Evolutionary conservation across 1,140 invertebrate species (phyloP), one percentile per base, ranked within the genome.

Genomic region (Halyomorpha halys): DNA sequence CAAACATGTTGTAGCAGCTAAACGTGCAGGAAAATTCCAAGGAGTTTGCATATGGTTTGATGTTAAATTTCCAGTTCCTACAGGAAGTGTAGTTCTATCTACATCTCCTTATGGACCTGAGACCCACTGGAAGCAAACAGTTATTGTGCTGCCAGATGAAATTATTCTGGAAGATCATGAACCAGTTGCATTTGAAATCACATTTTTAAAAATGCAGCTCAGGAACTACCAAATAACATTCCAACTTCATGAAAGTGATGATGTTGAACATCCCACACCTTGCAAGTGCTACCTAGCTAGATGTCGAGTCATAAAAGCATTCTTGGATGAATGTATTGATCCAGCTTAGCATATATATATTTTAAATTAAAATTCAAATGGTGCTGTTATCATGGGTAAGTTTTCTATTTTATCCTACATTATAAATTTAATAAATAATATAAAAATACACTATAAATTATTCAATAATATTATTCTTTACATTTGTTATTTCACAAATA

Each of bases 101-200:
- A 93, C 90, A 70, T 87, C 86, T 63, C 93, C 86, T 68, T 78
- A 75, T 68, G 78, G 76, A 71, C 83, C 81, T 72, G 79, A 81
- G 66, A 99, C 97, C 18, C 95, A 98, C 78, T 98, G 96, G 96
- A 96, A 97, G 73, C 96, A 98, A 78, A 97, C 93, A 2, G 83
- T 94, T 8, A 85, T 93, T 71, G 68, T 77, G 4, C 67, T 78
- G 6, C 74, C 74, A 13, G 62, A 67, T 39, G 66, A 72, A 62
- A 62, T 71, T 0, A 27, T 61, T 4, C 70, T 79, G 15, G 75
- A 79, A 69, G 68, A 71, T 62, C 73, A 71, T 3, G 84, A 89
- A 68, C 83, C 86, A 6, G 77, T 89, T 18, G 83, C 84, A 19
- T 88, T 83, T 75, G 77, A 85, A 71, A 72, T 90, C 44, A 71